phyloP scores from a whole-genome alignment of 2,113 vertebrate genomes.

The Oryzias curvinotus region DNA sequence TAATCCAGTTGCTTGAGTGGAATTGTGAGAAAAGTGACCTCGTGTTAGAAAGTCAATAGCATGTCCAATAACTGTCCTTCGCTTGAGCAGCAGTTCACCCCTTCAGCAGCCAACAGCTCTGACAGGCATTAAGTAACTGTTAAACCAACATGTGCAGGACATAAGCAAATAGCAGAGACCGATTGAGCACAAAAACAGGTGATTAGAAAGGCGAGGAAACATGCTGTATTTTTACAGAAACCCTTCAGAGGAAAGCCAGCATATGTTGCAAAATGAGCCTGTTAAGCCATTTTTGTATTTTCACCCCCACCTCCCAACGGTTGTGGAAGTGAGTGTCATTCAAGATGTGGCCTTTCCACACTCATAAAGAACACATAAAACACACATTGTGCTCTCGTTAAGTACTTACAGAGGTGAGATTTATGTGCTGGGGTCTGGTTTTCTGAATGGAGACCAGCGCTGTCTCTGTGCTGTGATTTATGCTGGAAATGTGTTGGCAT shows the following conservation, averaged over 20 bases:
- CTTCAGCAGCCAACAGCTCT: constrained; percentile 79
- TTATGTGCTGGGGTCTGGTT: constrained; percentile 66
- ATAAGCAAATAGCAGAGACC: constrained; percentile 47
- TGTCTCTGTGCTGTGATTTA: constrained; percentile 61
- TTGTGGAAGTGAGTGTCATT: constrained; percentile 66
- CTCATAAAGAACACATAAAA: constrained; percentile 78
- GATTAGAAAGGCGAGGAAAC: constrained; percentile 43
- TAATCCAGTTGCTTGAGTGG: too few species aligned
- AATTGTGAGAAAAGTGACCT: not conserved
- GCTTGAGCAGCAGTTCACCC: constrained; percentile 75
- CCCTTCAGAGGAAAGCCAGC: constrained; percentile 54
- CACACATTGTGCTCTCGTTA: constrained; percentile 75
- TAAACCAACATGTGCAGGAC: constrained; percentile 77
- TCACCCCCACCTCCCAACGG: constrained; percentile 29
- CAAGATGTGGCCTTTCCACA: constrained; percentile 72
- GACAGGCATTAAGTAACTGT: constrained; percentile 85
- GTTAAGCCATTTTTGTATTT: constrained; percentile 52
- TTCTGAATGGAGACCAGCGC: constrained; percentile 58
- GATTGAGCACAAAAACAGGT: constrained; percentile 45
- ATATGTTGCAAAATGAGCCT: constrained; percentile 71
- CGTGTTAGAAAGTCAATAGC: constrained; percentile 80
- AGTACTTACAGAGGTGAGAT: constrained; percentile 70
- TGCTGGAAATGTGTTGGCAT: constrained; percentile 11
- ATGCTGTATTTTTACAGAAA: constrained; percentile 49
- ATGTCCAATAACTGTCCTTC: constrained; percentile 66